Percentiles rank a stretch among this genome's conserved stretches.
Evolutionary conservation across 2,797 vertebrate genomes (phyloP).

Genomic region (Dallia pectoralis): DNA sequence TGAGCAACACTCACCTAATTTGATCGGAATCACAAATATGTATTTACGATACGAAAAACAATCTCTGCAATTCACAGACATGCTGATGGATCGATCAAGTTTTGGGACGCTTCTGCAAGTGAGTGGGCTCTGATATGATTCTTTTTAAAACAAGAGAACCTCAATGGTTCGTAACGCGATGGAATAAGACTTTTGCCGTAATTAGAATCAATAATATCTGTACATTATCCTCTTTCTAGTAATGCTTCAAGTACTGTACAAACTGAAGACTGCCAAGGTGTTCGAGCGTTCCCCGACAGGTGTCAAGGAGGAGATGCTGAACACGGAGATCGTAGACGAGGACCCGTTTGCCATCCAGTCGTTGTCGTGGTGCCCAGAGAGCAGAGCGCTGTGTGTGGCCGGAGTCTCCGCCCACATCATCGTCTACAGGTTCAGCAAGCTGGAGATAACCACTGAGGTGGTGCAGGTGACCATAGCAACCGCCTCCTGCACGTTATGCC

Average conservation of each 20-base stretch:
- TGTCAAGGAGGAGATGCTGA: constrained; percentile 88
- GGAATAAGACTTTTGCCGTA: neutral
- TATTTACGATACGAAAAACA: neutral
- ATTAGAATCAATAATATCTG: neutral
- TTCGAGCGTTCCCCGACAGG: constrained; percentile 85
- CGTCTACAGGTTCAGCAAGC: constrained; percentile 95
- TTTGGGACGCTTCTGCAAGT: constrained; percentile 99
- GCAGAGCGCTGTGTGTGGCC: constrained; percentile 90
- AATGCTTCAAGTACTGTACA: constrained; percentile 96
- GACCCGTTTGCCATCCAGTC: constrained; percentile 97
- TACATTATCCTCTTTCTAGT: constrained; percentile 67
- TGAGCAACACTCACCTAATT: neutral
- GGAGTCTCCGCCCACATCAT: constrained; percentile 95
- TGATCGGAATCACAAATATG: neutral
- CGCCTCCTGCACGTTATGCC: neutral
- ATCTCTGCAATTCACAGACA: constrained; percentile 76
- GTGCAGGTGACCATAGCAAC: constrained; percentile 77
- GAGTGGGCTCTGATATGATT: constrained; percentile 64
- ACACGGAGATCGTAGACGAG: constrained; percentile 91
- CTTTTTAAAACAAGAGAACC: neutral
- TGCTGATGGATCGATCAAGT: constrained; percentile 96
- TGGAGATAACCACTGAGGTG: constrained; percentile 87
- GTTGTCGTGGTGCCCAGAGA: constrained; percentile 94
- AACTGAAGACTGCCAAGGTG: constrained; percentile 97
- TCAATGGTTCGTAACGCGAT: neutral